Conservation (phyloP, 2,797 vertebrate genomes). For the Gymnoscopelus microlampas region DNA sequence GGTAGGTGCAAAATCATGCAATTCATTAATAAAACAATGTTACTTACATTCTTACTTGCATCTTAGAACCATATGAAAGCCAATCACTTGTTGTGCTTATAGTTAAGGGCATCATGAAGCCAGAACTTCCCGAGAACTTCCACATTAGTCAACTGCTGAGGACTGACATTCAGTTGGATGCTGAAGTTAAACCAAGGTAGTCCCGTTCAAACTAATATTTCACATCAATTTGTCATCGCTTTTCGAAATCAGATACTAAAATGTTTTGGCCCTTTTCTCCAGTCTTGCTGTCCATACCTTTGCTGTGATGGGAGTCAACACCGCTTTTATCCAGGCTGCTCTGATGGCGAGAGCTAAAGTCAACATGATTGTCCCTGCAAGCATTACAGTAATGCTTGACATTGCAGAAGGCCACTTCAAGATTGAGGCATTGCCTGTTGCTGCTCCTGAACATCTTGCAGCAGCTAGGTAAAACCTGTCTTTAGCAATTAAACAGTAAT, state of each 20-base stretch:
- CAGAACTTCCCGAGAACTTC: slow-evolving; percentile 76
- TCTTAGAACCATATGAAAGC: background rate
- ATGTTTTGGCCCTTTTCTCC: slow-evolving; percentile 32
- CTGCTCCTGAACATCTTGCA: slow-evolving; percentile 74
- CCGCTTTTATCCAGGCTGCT: slow-evolving; percentile 76
- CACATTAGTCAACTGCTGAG: slow-evolving; percentile 72
- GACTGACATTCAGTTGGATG: slow-evolving; percentile 75
- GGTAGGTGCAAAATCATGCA: slow-evolving; percentile 60
- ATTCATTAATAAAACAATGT: background rate
- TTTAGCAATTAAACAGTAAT: background rate
- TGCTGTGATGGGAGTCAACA: slow-evolving; percentile 83
- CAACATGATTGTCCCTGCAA: slow-evolving; percentile 69
- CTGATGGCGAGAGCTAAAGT: slow-evolving; percentile 73
- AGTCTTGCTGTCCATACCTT: slow-evolving; percentile 81
- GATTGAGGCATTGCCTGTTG: slow-evolving; percentile 77
- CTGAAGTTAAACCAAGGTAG: slow-evolving; percentile 81
- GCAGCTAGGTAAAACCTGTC: slow-evolving; percentile 70
- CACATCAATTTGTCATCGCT: too few species aligned
- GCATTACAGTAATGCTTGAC: slow-evolving; percentile 67
- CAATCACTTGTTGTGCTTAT: slow-evolving; percentile 2
- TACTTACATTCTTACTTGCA: background rate
- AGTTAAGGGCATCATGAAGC: slow-evolving; percentile 76
- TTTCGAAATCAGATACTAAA: background rate
- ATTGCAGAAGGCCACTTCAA: slow-evolving; percentile 80
- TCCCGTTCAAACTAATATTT: too few species aligned